Evolutionary conservation across 1,140 invertebrate genomes (phyloP).

Genomic region (Mizuhopecten yessoensis): DNA sequence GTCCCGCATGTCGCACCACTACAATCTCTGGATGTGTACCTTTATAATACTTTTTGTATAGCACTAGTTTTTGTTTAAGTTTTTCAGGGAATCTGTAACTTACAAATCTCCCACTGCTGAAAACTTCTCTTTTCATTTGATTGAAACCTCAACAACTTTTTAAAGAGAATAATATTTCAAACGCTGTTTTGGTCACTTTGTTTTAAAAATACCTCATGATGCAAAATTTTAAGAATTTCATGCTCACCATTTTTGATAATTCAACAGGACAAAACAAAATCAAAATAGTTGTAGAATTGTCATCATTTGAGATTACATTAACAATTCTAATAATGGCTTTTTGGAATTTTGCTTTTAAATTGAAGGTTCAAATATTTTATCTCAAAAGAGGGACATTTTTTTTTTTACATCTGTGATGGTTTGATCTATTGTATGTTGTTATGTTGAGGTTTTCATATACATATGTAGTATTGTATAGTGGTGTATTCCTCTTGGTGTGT

Average conservation of each 20-base stretch:
- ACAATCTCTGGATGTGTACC: not conserved
- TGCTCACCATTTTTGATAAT: not conserved
- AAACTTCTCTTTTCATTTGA: not conserved
- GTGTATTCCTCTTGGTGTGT: no score
- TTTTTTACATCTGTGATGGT: not conserved
- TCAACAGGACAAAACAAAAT: not conserved
- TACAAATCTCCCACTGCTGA: not conserved
- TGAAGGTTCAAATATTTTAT: not conserved
- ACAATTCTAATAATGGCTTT: not conserved
- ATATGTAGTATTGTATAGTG: not conserved
- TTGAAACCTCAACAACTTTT: conserved; percentile 1
- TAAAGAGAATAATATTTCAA: no score
- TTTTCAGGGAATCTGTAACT: conserved; percentile 14
- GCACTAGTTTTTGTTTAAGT: not conserved
- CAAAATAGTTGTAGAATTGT: not conserved
- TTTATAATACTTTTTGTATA: not conserved
- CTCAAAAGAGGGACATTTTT: not conserved
- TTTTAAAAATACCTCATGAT: not conserved
- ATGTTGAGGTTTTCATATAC: not conserved
- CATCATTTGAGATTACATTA: not conserved
- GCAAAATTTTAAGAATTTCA: not conserved
- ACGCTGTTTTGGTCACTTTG: no score
- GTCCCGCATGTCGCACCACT: not conserved
- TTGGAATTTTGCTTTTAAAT: not conserved
- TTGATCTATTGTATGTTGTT: not conserved